Evolutionary conservation across 2,113 vertebrate genomes (phyloP).

Genomic region (Pseudopodoces humilis): DNA sequence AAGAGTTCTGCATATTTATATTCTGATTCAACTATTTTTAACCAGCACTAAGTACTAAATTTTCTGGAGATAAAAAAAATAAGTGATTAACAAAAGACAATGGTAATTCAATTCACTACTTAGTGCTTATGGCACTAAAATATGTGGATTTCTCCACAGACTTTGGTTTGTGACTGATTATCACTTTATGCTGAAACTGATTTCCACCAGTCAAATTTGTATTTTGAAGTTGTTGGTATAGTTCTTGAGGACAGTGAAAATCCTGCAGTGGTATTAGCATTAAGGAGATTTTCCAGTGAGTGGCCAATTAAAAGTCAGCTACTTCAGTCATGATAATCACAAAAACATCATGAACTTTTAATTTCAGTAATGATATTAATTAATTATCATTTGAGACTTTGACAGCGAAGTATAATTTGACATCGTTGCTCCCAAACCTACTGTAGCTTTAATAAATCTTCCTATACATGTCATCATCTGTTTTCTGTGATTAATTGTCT

Average conservation of each 20-base stretch:
- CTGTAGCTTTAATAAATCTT: neutral
- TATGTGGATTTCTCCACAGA: neutral
- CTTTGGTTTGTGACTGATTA: neutral
- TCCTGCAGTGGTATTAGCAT: neutral
- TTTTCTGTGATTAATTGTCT: slow-evolving; percentile 1
- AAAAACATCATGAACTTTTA: neutral
- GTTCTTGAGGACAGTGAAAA: neutral
- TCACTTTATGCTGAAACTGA: neutral
- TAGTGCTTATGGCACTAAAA: neutral
- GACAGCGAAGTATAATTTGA: neutral
- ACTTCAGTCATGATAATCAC: neutral
- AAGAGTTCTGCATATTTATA: neutral
- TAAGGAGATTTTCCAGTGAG: neutral
- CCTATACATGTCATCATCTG: neutral
- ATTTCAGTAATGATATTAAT: slow-evolving; percentile 6
- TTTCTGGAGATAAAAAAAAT: neutral
- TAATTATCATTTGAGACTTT: slow-evolving; percentile 5
- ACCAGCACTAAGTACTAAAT: neutral
- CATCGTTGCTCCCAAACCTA: neutral
- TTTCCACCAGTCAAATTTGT: neutral
- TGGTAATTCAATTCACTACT: neutral
- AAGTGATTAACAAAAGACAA: neutral
- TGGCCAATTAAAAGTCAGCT: neutral
- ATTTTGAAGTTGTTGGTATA: neutral
- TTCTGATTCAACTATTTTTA: neutral